Conservation (phyloP, 92 coral and sea anemone species). For the Phenganax stokvisi region DNA sequence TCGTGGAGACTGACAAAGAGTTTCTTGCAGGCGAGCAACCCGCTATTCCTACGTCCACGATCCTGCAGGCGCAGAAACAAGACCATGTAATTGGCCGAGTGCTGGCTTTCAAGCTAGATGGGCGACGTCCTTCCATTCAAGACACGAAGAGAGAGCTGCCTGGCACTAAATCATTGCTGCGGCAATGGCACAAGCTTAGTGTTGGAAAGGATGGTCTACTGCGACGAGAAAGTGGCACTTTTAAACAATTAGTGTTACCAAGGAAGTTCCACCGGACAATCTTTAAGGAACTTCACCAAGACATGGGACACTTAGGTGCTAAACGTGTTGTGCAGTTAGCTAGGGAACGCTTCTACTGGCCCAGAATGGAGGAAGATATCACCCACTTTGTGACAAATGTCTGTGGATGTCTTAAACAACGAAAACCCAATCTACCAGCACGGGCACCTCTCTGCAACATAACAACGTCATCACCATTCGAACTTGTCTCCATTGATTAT, state of each 20-base stretch:
- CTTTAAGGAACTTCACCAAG: background rate
- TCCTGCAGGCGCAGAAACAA: constrained; percentile 42
- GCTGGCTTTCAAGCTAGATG: constrained; percentile 34
- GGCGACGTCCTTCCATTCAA: constrained; percentile 31
- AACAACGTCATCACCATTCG: constrained; percentile 5
- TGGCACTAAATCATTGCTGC: constrained; percentile 37
- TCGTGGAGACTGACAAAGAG: constrained; percentile 20
- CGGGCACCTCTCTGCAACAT: constrained; percentile 11
- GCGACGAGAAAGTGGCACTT: constrained; percentile 1
- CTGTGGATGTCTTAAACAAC: constrained; percentile 1
- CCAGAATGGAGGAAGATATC: background rate
- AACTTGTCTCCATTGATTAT: constrained; percentile 7
- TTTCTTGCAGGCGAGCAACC: background rate
- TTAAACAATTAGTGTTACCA: constrained; percentile 1
- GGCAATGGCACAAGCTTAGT: background rate
- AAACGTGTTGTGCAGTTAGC: constrained; percentile 1
- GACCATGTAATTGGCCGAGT: constrained; percentile 41
- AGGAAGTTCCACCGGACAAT: background rate
- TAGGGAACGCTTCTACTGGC: background rate
- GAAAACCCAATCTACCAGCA: background rate
- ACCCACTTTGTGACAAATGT: constrained; percentile 4
- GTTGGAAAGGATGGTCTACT: constrained; percentile 10
- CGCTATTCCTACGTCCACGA: constrained; percentile 21
- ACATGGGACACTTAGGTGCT: background rate
- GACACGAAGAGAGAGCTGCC: constrained; percentile 45